Conservation (phyloP, 2,797 vertebrate genomes). For the Cacajao melanocephalus region DNA sequence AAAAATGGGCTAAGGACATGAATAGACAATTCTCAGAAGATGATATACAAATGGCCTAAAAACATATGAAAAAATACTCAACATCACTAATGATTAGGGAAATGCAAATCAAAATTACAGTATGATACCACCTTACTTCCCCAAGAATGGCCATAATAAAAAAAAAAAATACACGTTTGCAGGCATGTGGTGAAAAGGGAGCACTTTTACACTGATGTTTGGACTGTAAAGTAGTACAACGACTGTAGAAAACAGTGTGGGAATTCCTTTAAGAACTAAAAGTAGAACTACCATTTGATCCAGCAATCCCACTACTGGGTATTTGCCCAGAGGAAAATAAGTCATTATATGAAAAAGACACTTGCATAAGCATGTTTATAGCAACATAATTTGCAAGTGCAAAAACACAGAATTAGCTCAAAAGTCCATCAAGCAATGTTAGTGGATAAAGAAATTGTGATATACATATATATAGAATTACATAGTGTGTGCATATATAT, state of each 20-base stretch:
- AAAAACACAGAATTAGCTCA: fast-evolving
- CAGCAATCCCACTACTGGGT: not conserved
- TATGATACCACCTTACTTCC: not conserved
- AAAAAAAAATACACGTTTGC: not conserved
- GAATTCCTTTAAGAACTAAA: not conserved
- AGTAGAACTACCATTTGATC: not conserved
- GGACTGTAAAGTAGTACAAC: not conserved
- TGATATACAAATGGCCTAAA: not conserved
- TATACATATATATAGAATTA: too few species aligned
- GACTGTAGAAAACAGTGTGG: not conserved
- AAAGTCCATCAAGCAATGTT: not conserved
- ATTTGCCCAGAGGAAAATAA: not conserved
- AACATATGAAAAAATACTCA: not conserved
- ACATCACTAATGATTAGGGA: not conserved
- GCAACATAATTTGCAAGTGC: not conserved
- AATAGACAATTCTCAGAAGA: not conserved
- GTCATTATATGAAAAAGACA: not conserved
- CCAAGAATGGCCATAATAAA: not conserved
- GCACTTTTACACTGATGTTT: not conserved
- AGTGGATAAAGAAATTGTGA: not conserved
- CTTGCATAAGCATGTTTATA: not conserved
- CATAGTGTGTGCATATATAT: too few species aligned
- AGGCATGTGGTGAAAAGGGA: not conserved
- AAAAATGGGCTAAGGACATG: not conserved
- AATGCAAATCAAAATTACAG: not conserved